These are phyloP conservation scores for Leucophenga maculata DNA, from an alignment of 2,888 invertebrate genomes.

Conservation along the genomic window DNA sequence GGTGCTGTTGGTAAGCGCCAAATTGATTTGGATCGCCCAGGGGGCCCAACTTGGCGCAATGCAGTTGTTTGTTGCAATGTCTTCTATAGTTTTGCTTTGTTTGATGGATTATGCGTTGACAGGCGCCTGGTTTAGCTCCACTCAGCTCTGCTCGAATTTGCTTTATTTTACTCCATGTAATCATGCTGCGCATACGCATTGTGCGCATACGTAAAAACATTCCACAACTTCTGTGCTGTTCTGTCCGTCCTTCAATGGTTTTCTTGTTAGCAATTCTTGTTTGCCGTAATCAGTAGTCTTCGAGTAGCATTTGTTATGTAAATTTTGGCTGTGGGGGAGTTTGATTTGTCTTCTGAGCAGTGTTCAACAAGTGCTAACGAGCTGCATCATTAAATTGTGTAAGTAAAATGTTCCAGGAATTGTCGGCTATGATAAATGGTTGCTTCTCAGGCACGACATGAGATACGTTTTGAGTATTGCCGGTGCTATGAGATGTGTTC, in stretches of 20 bases:
- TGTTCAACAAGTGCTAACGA: slow-evolving; percentile 21
- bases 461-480: no score
- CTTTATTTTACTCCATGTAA: slow-evolving; percentile 2
- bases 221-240: no score
- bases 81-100: slow-evolving; percentile 30
- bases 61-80: slow-evolving; percentile 23
- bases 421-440: slow-evolving; percentile 9
- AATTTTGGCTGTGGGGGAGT: slow-evolving; percentile 18
- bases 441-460: background rate
- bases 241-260: no score
- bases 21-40: slow-evolving; percentile 64
- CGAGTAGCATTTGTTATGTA: slow-evolving; percentile 11
- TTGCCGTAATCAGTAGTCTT: no score
- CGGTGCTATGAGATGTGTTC: no score
- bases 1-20: slow-evolving; percentile 64
- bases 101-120: slow-evolving; percentile 70
- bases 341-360: background rate
- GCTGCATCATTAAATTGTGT: slow-evolving; percentile 19
- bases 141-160: slow-evolving; percentile 18
- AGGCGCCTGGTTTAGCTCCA: slow-evolving; percentile 41
- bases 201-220: no score
- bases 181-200: no score
- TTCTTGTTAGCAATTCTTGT: no score
- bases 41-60: slow-evolving; percentile 40
- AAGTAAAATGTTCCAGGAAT: background rate